Evolutionary conservation across 2,797 vertebrate species (phyloP), one percentile per base, ranked within the genome.

Genomic region (Darevskia mixta): DNA sequence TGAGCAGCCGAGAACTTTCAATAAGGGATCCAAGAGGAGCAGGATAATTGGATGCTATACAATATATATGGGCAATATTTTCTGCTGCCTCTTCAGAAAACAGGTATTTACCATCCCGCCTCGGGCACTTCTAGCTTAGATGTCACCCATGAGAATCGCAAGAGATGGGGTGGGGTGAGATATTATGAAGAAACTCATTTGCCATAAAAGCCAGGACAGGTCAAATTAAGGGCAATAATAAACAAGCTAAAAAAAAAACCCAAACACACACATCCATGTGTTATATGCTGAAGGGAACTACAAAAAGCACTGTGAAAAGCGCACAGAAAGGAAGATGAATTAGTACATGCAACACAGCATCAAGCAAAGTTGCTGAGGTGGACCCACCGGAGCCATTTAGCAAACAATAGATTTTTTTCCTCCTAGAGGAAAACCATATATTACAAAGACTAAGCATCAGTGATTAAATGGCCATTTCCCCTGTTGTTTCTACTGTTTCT

Each of bases 341-440:
- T 71, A 86, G 82, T 75, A 15, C 71, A 41, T 13, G 18, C 82
- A 76, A 73, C 55, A 89, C 17, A 49, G 81, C 3, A 58, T 38
- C 83, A 84, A 86, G 58, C 85, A 82, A 86, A 66, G 41, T 72
- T 87, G 81, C 17, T 83, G 77, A 86, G 25, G 17, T 0, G 77
- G n/a, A 55, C 79, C 86, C 90, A 83, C 32, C 43, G 84, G 91
- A 91, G 86, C 73, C 79, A 78, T 81, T 81, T 32, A 0, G 0
- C 80, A 55, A 91, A 92, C 58, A 92, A 71, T 67, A 0, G 69
- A 93, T 89, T n/a, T n/a, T n/a, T n/a, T n/a, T 82, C 43, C 77
- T 88, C 91, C 79, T 88, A 64, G 35, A 94, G 89, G 45, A 86
- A 93, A 91, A 58, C 8, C 61, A 78, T 41, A 55, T 84, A 88